Base-by-base conservation (phyloP, 92 coral and sea anemone genomes). In the Heteractis magnifica region DNA sequence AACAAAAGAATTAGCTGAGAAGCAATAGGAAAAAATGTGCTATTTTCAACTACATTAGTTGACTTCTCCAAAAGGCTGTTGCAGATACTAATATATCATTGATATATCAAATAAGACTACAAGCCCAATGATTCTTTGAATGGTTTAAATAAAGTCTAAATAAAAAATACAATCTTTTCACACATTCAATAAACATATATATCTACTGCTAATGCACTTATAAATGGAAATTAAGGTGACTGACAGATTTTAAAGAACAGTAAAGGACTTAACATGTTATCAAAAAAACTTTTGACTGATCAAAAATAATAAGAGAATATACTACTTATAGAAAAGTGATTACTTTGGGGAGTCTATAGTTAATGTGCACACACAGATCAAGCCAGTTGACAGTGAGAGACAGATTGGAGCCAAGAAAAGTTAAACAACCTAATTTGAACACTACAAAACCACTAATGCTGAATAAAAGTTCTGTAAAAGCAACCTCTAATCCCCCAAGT, bases 371-470 rank as follows among this genome's bases (percentile, higher is more conserved):
- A 81, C 20, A 81, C 20, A 72, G 77, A 41, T 81, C 56, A 49
- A 13, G 84, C 51, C 77, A 81, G 68, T 81, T 70, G 84, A 81
- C 73, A 81, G 41, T 49, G n/a, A 18, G 64, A 81, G 84, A 81
- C 84, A 50, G 50, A 48, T 15, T 81, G 84, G 84, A 81, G 84
- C 84, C 84, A 51, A 13, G 16, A 11, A 20, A 53, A 70, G 76
- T 81, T 81, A 81, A 81, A 81, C 84, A 81, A 81, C 65, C 77
- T 50, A 60, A 79, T 79, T 79, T 51, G 73, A 81, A 68, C 77
- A 51, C 75, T 70, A 56, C 51, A 70, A 64, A 68, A 18, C 58
- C 82, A 77, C 53, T 78, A 78, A 78, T 78, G 81, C 65, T 68
- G 73, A 68, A 68, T 68, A 68, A 56, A 56, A 23, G 81, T 48